Percentiles rank a stretch among this genome's conserved stretches.
These are phyloP conservation scores for Lethocerus indicus DNA, from an alignment of 1,140 invertebrate genomes.

Conservation along the genomic window DNA sequence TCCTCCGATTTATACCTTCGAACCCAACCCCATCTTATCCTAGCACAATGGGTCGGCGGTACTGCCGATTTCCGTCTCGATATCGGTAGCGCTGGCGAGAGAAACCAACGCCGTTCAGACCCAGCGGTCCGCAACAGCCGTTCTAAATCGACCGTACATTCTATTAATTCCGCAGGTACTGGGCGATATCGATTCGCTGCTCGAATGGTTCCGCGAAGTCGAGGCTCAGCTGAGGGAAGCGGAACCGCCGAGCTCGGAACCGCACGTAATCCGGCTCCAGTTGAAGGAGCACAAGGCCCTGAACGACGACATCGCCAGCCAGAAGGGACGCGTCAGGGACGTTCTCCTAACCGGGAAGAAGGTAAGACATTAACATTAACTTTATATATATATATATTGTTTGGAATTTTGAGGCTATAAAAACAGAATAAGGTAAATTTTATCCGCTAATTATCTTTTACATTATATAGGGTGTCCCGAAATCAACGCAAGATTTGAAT, in stretches of 20 bases:
- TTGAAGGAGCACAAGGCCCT: conserved; percentile 86
- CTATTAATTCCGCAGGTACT: conserved; percentile 23
- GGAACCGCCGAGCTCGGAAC: conserved; percentile 78
- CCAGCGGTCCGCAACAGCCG: neutral
- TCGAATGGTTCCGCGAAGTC: conserved; percentile 91
- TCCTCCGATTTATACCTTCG: too few relatives aligned
- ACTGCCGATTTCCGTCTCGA: too few relatives aligned
- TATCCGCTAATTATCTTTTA: too few relatives aligned
- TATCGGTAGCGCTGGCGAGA: neutral
- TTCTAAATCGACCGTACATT: neutral
- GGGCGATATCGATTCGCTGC: conserved; percentile 82
- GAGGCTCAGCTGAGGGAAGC: conserved; percentile 68
- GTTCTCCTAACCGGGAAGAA: conserved; percentile 86
- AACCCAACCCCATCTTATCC: too few relatives aligned
- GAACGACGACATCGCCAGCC: conserved; percentile 87
- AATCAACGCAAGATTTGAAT: too few relatives aligned
- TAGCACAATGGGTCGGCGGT: too few relatives aligned
- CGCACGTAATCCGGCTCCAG: conserved; percentile 74
- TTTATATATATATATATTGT: too few relatives aligned
- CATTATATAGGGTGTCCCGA: too few relatives aligned
- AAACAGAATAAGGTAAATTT: too few relatives aligned
- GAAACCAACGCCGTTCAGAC: neutral
- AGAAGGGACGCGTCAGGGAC: conserved; percentile 79
- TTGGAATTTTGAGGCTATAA: too few relatives aligned
- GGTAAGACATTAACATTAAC: too few relatives aligned